These are phyloP conservation scores for Nannospalax galili DNA, from an alignment of 2,113 vertebrate genomes.

Conservation along the genomic window DNA sequence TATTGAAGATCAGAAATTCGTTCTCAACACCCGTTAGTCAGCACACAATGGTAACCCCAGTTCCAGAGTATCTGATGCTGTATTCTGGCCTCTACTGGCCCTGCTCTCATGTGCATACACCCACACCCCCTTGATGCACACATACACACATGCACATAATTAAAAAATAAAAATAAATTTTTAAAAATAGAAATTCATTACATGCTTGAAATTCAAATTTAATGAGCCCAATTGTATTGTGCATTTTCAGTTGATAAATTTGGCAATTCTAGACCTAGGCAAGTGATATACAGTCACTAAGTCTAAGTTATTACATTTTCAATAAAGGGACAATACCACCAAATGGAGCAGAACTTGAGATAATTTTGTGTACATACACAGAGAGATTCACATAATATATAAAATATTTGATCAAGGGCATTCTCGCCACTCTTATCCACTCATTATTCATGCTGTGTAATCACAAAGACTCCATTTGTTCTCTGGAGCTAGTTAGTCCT, in stretches of 20 bases:
- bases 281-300: background rate
- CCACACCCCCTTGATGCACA: no score
- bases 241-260: background rate
- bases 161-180: background rate
- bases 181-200: background rate
- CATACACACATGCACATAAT: background rate
- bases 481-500: background rate
- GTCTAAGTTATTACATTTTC: background rate
- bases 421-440: background rate
- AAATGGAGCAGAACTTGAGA: background rate
- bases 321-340: background rate
- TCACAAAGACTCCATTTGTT: background rate
- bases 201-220: slow-evolving; percentile 24
- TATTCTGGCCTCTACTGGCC: background rate
- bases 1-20: background rate
- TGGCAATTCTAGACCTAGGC: background rate
- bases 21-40: background rate
- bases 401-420: background rate
- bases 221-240: background rate
- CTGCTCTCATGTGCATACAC: no score
- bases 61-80: background rate
- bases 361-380: background rate
- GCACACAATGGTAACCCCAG: background rate
- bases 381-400: background rate
- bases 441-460: background rate